Evolutionary conservation across 2,888 invertebrate species (phyloP), one percentile per base, ranked within the genome.

Genomic region (Eristalinus aeneus): DNA sequence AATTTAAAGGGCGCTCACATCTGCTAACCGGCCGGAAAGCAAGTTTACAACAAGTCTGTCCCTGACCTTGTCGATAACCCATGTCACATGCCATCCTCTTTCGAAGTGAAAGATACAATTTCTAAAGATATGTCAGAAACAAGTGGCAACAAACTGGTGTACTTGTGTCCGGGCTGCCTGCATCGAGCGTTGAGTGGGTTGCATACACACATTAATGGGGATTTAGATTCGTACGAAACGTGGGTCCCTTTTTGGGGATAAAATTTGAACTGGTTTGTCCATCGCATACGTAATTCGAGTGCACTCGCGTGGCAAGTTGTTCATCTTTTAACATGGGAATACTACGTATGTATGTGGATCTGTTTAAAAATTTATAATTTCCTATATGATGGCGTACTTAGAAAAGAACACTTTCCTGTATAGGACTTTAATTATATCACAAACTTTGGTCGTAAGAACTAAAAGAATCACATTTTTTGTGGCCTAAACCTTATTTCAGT

Each of bases 61-160:
- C 46, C 60, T 67, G 78, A 67, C 78, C 78, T 79, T 67, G 72
- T 60, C 78, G 72, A 79, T 67, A 72, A 79, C 78, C 78, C 72
- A 60, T 79, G 78, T 81, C 80, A 74, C 68, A 74, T 58, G 46
- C 60, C 74, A 68, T 69, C 69, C 39, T 79, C 36, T 67, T 67
- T 67, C 60, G 53, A 22, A 80, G 56, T 23, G 63, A 74, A 80
- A 77, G 23, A 23, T 34, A 20, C 8, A 71, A 71, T 71, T 71
- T 60, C 39, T 39, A 27, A 60, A 39, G 39, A 60, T 60, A 39
- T 71, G 60, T 71, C 71, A 16, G 39, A 71, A 60, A 74, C 73
- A 74, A 64, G 36, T 64, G 39, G 64, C 23, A 56, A 71, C 60
- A 60, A 71, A 71, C 10, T 71, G 71, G 39, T 60, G 46, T 27